These are phyloP conservation scores for Microctonus brassicae DNA, from an alignment of 2,888 invertebrate species.

Conservation along the genomic window DNA sequence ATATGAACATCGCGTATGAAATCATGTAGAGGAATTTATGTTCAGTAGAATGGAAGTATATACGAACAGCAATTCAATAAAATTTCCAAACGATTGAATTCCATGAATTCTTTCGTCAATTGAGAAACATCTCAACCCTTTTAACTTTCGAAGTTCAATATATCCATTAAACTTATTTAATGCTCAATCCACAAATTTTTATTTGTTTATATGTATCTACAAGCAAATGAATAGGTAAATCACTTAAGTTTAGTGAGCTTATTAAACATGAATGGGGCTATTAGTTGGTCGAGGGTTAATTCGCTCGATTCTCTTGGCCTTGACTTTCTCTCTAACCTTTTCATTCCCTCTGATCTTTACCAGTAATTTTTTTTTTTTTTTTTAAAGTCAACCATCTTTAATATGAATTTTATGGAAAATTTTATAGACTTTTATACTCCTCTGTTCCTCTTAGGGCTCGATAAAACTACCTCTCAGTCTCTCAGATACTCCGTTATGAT, in stretches of 20 bases:
- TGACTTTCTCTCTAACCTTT: background rate
- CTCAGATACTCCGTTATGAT: slow-evolving; percentile 13
- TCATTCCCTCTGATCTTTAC: background rate
- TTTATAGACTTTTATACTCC: slow-evolving; percentile 12
- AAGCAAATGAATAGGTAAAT: too few relatives aligned
- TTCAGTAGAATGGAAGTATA: slow-evolving; percentile 29
- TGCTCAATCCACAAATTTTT: background rate
- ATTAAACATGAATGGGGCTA: background rate
- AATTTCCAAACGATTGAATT: slow-evolving; percentile 10
- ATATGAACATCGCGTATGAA: slow-evolving; percentile 18
- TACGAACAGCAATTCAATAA: slow-evolving; percentile 38
- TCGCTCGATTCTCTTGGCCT: background rate
- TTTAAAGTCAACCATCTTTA: slow-evolving; percentile 41
- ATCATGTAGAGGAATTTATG: slow-evolving; percentile 22
- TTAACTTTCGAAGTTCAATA: background rate
- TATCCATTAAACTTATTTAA: background rate
- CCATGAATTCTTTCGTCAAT: slow-evolving; percentile 26
- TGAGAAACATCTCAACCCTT: background rate
- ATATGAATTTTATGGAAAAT: slow-evolving; percentile 46
- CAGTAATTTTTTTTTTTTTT: too few relatives aligned
- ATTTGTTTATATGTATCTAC: too few relatives aligned
- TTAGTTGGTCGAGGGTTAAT: background rate
- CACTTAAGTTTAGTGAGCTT: too few relatives aligned
- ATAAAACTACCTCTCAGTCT: slow-evolving; percentile 20
- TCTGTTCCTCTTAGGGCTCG: slow-evolving; percentile 7